Base-by-base conservation (phyloP, 2,888 invertebrate species). In the Protonemura montana region DNA sequence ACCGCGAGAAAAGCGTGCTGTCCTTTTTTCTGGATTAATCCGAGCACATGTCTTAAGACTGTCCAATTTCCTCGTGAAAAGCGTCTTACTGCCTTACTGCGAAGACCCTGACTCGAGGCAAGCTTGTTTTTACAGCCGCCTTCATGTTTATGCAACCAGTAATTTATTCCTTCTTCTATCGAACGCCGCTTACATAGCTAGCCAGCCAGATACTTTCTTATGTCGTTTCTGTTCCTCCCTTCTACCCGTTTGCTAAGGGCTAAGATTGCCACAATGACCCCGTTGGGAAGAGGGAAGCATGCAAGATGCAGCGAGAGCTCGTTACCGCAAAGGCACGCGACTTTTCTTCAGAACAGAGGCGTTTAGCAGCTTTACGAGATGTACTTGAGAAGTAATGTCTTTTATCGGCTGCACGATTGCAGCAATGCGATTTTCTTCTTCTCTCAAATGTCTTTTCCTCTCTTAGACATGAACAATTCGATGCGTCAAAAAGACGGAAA, bases 91-190 rank as follows among this genome's bases (percentile, higher is more conserved):
- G 35, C 35, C 35, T 35, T 35, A 35, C 35, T 10, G 35, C 10
- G 35, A 10, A 35, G 5, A 3, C 35, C 35, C 35, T 35, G 3
- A 6, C 59, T n/a, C 59, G 13, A 10, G 21, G 59, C 59, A 59
- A 59, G 21, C 59, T 2, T 59, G 59, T 59, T 59, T 59, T 10
- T 13, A 21, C 59, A 59, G 59, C 59, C 59, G 59, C 59, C 59
- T 21, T 10, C 2, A 10, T 59, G 13, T 59, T 59, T 59, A 59
- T 59, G 59, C 21, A 59, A 21, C 59, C 59, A 59, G 59, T 59
- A 59, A 59, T 59, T 59, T 59, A 59, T 59, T 59, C 59, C 59
- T 59, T 59, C 13, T 59, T 59, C 59, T 59, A 59, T 59, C 59
- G 59, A 59, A 21, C 59, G 59, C 59, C 59, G 13, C 59, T 3